Conservation (phyloP, 2,797 vertebrate genomes). For the Odontamblyopus lacepedii region DNA sequence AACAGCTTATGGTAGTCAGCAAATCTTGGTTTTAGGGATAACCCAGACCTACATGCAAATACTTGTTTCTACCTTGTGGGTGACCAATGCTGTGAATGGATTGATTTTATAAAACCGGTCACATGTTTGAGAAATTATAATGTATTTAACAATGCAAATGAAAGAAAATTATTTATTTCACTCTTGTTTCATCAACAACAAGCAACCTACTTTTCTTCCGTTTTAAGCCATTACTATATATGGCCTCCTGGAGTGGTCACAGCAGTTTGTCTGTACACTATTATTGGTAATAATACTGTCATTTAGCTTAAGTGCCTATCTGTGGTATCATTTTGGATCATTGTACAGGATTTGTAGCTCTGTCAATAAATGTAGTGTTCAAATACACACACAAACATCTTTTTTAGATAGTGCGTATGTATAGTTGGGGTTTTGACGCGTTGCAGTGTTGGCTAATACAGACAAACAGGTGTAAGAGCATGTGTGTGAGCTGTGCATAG, state of each 20-base stretch:
- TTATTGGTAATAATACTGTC: not conserved
- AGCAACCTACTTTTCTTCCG: no score
- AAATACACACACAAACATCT: not conserved
- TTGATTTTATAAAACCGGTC: no score
- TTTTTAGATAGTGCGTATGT: no score
- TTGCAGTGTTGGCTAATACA: slow-evolving; percentile 47
- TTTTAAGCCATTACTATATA: not conserved
- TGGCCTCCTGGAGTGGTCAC: slow-evolving; percentile 24
- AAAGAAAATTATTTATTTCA: no score
- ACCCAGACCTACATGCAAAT: not conserved
- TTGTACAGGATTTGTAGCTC: not conserved
- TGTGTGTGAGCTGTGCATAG: slow-evolving; percentile 44
- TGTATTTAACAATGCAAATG: no score
- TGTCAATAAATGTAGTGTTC: not conserved
- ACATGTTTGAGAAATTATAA: no score
- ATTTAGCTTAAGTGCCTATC: not conserved
- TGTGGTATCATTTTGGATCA: not conserved
- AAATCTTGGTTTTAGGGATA: not conserved
- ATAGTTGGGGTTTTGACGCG: slow-evolving; percentile 24
- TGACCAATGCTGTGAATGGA: not conserved
- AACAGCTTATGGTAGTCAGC: not conserved
- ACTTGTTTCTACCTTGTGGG: not conserved
- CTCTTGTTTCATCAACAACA: no score
- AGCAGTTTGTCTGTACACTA: slow-evolving; percentile 17
- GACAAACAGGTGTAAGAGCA: slow-evolving; percentile 24